Conservation (phyloP, 2,113 vertebrate genomes). For the Oncorhynchus clarkii region DNA sequence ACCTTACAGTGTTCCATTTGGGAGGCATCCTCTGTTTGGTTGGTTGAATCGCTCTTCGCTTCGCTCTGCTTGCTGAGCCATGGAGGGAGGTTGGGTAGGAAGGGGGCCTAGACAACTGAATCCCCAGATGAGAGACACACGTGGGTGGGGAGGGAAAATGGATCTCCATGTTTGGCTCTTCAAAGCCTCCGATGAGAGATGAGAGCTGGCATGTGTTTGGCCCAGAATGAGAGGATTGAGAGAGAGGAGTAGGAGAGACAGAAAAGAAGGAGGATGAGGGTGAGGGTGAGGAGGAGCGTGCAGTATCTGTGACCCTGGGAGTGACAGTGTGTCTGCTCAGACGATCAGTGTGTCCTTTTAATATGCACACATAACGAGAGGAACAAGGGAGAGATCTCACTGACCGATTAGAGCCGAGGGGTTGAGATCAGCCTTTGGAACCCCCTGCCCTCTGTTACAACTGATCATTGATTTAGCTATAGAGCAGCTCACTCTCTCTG, state of each 20-base stretch:
- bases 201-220: slow-evolving; percentile 46
- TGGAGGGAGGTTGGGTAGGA: neutral
- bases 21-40: too few relatives aligned
- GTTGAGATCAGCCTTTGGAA: too few relatives aligned
- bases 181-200: slow-evolving; percentile 46
- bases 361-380: neutral
- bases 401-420: too few relatives aligned
- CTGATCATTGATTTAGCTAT: too few relatives aligned
- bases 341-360: neutral
- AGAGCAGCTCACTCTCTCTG: too few relatives aligned
- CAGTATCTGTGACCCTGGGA: neutral
- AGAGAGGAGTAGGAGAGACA: neutral
- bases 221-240: slow-evolving; percentile 29
- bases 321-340: slow-evolving; percentile 1
- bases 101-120: neutral
- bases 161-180: slow-evolving; percentile 21
- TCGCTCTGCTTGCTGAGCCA: too few relatives aligned
- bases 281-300: slow-evolving; percentile 12
- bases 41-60: too few relatives aligned
- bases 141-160: slow-evolving; percentile 27
- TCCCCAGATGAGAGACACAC: neutral
- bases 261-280: slow-evolving; percentile 5
- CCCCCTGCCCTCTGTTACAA: too few relatives aligned
- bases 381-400: too few relatives aligned
- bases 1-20: too few relatives aligned